Base-by-base conservation (phyloP, 2,113 vertebrate genomes). In the Sterrhoptilus dennistouni region DNA sequence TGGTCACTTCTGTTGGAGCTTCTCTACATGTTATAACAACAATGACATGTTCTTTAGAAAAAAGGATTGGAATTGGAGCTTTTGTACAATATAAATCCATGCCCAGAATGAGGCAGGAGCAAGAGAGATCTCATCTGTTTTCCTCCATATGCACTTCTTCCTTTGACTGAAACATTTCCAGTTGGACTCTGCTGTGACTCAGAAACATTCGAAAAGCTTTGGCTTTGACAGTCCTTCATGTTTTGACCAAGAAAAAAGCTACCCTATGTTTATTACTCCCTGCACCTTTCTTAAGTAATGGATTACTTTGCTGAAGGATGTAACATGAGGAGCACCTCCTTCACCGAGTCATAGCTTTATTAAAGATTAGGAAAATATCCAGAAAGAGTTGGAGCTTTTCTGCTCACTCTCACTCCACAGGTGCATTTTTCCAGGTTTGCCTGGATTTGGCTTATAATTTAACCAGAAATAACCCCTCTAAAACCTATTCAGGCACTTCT, bases 371-470 rank as follows among this genome's bases (percentile, higher is more conserved):
- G 71, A 88, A 91, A 85, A 53, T 35, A 80, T 54, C 61, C 89
- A 93, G 57, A 85, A 80, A 60, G 22, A 54, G 44, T 85, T 60
- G 38, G 53, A 90, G 25, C 21, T 66, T 50, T 79, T 80, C 69
- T 50, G 54, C 71, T 95, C 42, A 33, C 36, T 65, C 53, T 76
- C 19, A 29, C 23, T 71, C 78, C 78, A 76, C 78, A 96, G 94
- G 93, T 96, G 89, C 47, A 60, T 90, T 68, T 95, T 95, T 76
- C 71, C 82, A 93, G 17, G 18, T 89, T 96, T 93, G 56, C 60
- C 31, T 75, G 38, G 38, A 95, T 93, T 87, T 93, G 65, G 56
- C 60, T 81, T 80, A 71, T 52, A 90, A 92, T 53, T 96, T 90
- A 92, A 83, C 61, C 68, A 94, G 92, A 90, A 95, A 91, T 90